These are phyloP conservation scores for Zaprionus tsacasi DNA, from an alignment of 1,140 invertebrate species.

Conservation along the genomic window DNA sequence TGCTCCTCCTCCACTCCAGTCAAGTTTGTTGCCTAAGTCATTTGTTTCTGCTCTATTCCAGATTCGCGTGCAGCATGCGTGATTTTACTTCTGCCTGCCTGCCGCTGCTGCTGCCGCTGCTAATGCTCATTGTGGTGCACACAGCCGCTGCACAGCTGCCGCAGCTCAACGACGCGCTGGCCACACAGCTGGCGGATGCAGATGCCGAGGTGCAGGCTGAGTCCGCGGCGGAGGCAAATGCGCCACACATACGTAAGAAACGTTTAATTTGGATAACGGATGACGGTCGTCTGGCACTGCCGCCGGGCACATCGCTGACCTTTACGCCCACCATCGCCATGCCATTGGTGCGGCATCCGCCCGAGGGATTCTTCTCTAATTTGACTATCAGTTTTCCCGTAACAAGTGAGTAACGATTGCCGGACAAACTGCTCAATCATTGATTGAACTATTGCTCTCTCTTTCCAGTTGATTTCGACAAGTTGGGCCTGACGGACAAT, in stretches of 20 bases:
- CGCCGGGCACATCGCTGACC: conserved; percentile 91
- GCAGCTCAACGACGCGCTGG: conserved; percentile 43
- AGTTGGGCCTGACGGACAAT: conserved; percentile 92
- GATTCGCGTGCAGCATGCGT: conserved; percentile 32
- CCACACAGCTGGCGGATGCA: conserved; percentile 60
- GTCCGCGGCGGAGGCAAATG: conserved; percentile 31
- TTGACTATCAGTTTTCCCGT: conserved; percentile 94
- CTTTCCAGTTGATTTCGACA: conserved; percentile 91
- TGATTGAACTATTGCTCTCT: conserved; percentile 24
- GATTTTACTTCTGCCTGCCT: conserved; percentile 30
- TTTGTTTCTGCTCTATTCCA: conserved; percentile 27
- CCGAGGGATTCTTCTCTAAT: conserved; percentile 93
- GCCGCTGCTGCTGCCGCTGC: conserved; percentile 21
- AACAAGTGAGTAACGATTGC: conserved; percentile 88
- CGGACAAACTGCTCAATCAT: background rate
- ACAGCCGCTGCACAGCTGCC: conserved; percentile 33
- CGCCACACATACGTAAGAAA: conserved; percentile 90
- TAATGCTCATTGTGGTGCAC: conserved; percentile 9
- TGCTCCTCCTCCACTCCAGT: background rate
- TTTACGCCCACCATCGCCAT: conserved; percentile 92
- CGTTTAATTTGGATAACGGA: conserved; percentile 92
- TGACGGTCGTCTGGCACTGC: conserved; percentile 91
- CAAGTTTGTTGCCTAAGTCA: conserved; percentile 54
- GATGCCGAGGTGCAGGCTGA: conserved; percentile 41
- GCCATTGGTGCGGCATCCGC: conserved; percentile 92